Percentiles rank a stretch among this genome's conserved stretches.
Conservation (phyloP, 1,140 invertebrate genomes). For the Pseudoatta argentina region DNA sequence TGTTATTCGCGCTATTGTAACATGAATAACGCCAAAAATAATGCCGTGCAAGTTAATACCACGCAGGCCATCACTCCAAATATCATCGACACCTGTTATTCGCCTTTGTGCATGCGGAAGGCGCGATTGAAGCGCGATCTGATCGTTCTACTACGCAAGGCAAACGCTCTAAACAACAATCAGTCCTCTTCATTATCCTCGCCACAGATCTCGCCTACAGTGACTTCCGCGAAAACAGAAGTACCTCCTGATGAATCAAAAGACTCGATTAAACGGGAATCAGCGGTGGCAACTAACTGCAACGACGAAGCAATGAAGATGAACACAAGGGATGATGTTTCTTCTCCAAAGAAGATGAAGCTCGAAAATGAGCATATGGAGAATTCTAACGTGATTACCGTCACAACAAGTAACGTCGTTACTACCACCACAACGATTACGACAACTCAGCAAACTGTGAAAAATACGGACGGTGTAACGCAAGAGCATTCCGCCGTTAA, state of each 20-base stretch:
- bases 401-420: constrained; percentile 72
- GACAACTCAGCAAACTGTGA: constrained; percentile 80
- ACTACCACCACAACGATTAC: constrained; percentile 82
- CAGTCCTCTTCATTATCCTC: constrained; percentile 65
- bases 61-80: constrained; percentile 86
- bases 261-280: constrained; percentile 88
- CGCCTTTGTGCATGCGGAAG: constrained; percentile 91
- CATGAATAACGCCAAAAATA: constrained; percentile 84
- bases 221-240: constrained; percentile 63
- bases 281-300: constrained; percentile 87
- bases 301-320: constrained; percentile 85
- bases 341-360: constrained; percentile 78
- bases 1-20: constrained; percentile 92
- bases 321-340: constrained; percentile 63
- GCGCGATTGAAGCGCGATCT: constrained; percentile 90
- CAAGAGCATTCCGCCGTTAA: constrained; percentile 78
- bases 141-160: constrained; percentile 89
- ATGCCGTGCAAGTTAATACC: constrained; percentile 76
- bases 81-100: constrained; percentile 90
- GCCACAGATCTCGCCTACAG: constrained; percentile 36
- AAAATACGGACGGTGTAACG: constrained; percentile 82
- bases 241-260: constrained; percentile 80
- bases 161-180: constrained; percentile 85
- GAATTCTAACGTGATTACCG: constrained; percentile 67
- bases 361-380: constrained; percentile 73